These are phyloP conservation scores for Polia nebulosa DNA, from an alignment of 2,888 invertebrate species.

Conservation along the genomic window DNA sequence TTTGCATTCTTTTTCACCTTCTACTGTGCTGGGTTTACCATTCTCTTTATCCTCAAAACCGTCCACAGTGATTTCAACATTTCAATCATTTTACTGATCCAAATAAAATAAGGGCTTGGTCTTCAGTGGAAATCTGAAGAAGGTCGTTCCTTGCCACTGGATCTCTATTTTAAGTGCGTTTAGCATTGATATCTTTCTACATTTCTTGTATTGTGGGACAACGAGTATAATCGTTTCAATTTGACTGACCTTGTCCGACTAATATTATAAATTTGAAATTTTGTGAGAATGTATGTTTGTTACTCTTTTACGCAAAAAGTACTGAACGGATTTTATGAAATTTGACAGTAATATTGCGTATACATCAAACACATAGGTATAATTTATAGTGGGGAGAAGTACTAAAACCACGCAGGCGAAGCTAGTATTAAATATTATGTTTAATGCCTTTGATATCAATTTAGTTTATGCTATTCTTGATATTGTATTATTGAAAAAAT, in stretches of 20 bases:
- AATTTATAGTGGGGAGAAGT: no score
- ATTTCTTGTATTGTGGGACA: slow-evolving; percentile 4
- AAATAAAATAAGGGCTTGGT: slow-evolving; percentile 23
- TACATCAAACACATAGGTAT: no score
- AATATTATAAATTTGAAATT: no score
- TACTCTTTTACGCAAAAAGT: no score
- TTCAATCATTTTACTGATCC: slow-evolving; percentile 33
- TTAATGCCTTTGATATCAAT: slow-evolving; percentile 37
- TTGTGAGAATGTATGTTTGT: no score
- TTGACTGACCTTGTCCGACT: slow-evolving; percentile 15
- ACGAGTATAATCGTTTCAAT: slow-evolving; percentile 1
- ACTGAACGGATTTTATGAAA: no score
- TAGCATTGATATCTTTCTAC: slow-evolving; percentile 3
- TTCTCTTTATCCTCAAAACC: slow-evolving; percentile 27
- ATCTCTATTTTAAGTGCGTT: slow-evolving; percentile 22
- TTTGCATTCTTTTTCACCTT: slow-evolving; percentile 9
- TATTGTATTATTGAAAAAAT: slow-evolving; percentile 39
- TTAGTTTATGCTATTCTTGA: slow-evolving; percentile 36
- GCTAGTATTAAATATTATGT: slow-evolving; percentile 17
- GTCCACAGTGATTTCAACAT: slow-evolving; percentile 34
- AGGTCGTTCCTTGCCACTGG: slow-evolving; percentile 28
- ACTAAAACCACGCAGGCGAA: no score
- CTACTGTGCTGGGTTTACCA: slow-evolving; percentile 19
- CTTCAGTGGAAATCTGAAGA: slow-evolving; percentile 7
- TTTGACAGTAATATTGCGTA: no score